These are phyloP conservation scores for Lochmaea capreae DNA, from an alignment of 2,888 invertebrate genomes.

Conservation along the genomic window DNA sequence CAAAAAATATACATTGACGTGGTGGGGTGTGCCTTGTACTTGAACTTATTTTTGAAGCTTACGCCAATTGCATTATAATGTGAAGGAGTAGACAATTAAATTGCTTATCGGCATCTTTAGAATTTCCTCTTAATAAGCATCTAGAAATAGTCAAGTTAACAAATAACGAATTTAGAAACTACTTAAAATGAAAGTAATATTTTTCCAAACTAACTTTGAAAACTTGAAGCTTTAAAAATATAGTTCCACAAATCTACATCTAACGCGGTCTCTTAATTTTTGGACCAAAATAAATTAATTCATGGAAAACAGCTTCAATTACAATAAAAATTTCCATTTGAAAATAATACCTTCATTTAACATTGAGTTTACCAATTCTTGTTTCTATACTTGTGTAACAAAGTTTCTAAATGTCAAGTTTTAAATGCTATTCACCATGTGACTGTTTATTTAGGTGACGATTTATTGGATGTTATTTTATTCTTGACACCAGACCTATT, in stretches of 20 bases:
- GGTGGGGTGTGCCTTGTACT: slow-evolving; percentile 49
- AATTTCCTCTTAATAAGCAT: slow-evolving; percentile 36
- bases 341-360: slow-evolving; percentile 20
- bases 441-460: slow-evolving; percentile 36
- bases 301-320: not conserved
- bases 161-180: not conserved
- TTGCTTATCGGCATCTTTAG: slow-evolving; percentile 22
- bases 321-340: not conserved
- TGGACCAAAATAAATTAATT: not conserved
- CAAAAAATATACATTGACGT: slow-evolving; percentile 47
- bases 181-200: too few relatives aligned
- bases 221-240: not conserved
- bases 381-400: slow-evolving; percentile 26
- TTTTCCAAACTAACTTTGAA: not conserved
- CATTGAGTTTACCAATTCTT: slow-evolving; percentile 10
- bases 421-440: slow-evolving; percentile 21
- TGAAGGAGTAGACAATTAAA: slow-evolving; percentile 27
- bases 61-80: slow-evolving; percentile 35
- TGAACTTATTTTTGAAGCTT: slow-evolving; percentile 52
- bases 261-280: not conserved
- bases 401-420: slow-evolving; percentile 31
- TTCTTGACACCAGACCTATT: slow-evolving; percentile 35
- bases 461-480: slow-evolving; percentile 37
- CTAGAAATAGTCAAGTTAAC: not conserved
- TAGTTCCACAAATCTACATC: not conserved